These are phyloP conservation scores for Martes martes DNA, from an alignment of 2,113 vertebrate genomes.

Conservation along the genomic window DNA sequence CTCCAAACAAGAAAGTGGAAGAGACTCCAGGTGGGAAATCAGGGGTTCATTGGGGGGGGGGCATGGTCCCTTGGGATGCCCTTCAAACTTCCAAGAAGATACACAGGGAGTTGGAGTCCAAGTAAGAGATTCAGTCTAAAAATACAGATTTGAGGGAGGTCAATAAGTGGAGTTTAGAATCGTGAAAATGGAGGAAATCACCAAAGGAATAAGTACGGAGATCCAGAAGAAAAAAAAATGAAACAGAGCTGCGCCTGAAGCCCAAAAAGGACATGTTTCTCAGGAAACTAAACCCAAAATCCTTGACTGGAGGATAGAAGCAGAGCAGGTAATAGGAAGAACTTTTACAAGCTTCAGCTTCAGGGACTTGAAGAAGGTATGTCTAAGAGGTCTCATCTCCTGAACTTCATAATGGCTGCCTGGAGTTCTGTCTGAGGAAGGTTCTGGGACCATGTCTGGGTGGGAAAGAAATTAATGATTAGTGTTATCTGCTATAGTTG, in stretches of 20 bases:
- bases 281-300: background rate
- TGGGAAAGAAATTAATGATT: background rate
- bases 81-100: background rate
- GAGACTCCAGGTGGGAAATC: background rate
- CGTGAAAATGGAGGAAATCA: background rate
- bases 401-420: background rate
- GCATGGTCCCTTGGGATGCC: background rate
- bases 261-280: background rate
- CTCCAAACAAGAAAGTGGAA: background rate
- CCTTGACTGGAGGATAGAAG: background rate
- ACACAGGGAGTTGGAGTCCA: background rate
- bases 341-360: background rate
- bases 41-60: background rate
- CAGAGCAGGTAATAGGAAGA: background rate
- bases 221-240: background rate
- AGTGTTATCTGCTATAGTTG: background rate
- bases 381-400: background rate
- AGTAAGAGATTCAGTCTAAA: background rate
- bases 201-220: background rate
- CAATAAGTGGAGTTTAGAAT: conserved; percentile 6
- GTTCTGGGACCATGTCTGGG: background rate
- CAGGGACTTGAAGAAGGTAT: background rate
- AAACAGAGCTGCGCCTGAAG: background rate
- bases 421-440: background rate
- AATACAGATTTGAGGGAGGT: background rate